A percentile compares a stretch with the other conserved stretches of the same genome.
Conservation (phyloP, 2,888 invertebrate genomes). For the Agrotis clavis region DNA sequence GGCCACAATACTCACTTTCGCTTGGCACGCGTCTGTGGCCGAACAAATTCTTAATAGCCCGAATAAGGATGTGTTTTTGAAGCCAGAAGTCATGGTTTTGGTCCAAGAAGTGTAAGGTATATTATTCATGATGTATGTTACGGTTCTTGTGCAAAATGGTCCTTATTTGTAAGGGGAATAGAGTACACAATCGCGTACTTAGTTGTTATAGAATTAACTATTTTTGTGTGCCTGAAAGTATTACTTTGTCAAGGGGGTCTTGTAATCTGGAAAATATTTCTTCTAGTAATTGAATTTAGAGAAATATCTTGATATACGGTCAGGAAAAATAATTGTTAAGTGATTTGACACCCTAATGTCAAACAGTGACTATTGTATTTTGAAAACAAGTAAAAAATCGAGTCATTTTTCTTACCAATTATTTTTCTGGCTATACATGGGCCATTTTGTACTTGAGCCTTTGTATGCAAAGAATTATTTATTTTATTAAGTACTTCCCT, state of each 20-base stretch:
- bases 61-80: slow-evolving; percentile 92
- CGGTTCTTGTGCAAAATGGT: slow-evolving; percentile 41
- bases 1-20: slow-evolving; percentile 95
- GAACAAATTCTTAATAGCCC: slow-evolving; percentile 89
- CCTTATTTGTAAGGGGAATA: not conserved
- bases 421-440: not conserved
- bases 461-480: slow-evolving; percentile 27
- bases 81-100: slow-evolving; percentile 94
- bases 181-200: slow-evolving; percentile 9
- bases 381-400: no score
- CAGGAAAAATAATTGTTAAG: not conserved
- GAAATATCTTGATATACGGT: not conserved
- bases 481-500: slow-evolving; percentile 27
- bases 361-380: not conserved
- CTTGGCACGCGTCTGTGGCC: slow-evolving; percentile 91
- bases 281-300: not conserved
- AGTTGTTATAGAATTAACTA: not conserved
- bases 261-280: slow-evolving; percentile 4
- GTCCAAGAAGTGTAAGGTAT: slow-evolving; percentile 90
- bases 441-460: slow-evolving; percentile 44
- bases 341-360: not conserved
- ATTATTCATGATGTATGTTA: slow-evolving; percentile 40
- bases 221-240: not conserved
- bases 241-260: not conserved
- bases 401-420: not conserved